Evolutionary conservation across 2,113 vertebrate species (phyloP).

Genomic region (Neomonachus schauinslandi): DNA sequence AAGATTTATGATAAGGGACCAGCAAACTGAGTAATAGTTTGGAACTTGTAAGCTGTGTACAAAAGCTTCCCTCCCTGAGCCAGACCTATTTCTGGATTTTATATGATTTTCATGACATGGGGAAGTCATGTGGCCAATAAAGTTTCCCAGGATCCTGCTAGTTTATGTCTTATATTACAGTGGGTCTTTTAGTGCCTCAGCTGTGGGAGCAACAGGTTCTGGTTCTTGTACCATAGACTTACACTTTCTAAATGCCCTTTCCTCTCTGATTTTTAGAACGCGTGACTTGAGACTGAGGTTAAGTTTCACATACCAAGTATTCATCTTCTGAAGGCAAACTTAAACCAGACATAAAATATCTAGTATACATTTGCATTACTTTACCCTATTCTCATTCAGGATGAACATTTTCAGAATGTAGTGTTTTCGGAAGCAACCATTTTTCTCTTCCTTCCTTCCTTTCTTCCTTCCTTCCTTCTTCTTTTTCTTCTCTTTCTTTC

Average conservation of each 20-base stretch:
- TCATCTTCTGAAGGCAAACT: background rate
- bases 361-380: background rate
- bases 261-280: background rate
- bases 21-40: background rate
- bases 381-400: background rate
- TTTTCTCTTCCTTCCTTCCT: background rate
- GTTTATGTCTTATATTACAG: background rate
- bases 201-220: background rate
- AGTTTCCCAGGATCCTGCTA: background rate
- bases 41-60: background rate
- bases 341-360: background rate
- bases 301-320: background rate
- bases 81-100: background rate
- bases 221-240: background rate
- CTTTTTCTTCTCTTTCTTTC: background rate
- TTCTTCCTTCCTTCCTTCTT: background rate
- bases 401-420: background rate
- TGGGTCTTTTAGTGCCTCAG: background rate
- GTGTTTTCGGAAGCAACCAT: background rate
- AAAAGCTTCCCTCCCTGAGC: background rate
- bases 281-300: background rate
- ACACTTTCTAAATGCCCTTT: background rate
- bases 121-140: background rate
- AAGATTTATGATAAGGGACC: background rate
- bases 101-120: background rate